Base-by-base conservation (phyloP, 2,113 vertebrate genomes). In the Chloropsis hardwickii region DNA sequence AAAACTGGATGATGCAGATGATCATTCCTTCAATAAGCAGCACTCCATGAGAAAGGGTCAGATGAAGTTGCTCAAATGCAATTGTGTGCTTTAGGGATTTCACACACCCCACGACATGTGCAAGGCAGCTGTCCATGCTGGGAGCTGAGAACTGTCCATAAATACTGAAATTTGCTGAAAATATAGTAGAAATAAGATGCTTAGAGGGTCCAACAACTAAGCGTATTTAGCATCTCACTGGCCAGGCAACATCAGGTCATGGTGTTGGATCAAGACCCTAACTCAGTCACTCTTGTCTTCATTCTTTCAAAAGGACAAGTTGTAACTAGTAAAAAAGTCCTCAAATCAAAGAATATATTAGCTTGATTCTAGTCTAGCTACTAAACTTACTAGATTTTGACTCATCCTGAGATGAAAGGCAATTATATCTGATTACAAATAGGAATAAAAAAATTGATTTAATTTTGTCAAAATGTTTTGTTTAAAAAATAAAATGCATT, bases 51-150 rank as follows among this genome's bases (percentile, higher is more conserved):
- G 25, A 39, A 51, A 37, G 33, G 67, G 28, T 37, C 42, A 80
- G 54, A 40, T 20, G 25, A 72, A 80, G 80, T 47, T 77, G n/a
- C 37, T 11, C 10, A 28, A 70, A 73, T 6, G 11, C 31, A 40
- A 33, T 29, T 23, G 6, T 5, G 24, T 60, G 22, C 50, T 66
- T 61, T 6, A 56, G 54, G 35, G 81, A 81, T 71, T 50, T 70
- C 70, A 76, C 17, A 39, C 24, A 39, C 9, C 8, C 42, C 2
- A 12, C 0, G 1, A 16, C 31, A 11, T 1, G 11, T 18, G 66
- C 31, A 62, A 82, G 48, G 88, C 60, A 80, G 25, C 37, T 60
- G 47, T 17, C 73, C 57, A 31, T 57, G 64, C 33, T 72, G 58
- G 37, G 42, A 89, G 58, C 42, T 58, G 42, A 78, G 79, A 92